phyloP scores from a whole-genome alignment of 2,888 invertebrate genomes.

The Troilus luridus region DNA sequence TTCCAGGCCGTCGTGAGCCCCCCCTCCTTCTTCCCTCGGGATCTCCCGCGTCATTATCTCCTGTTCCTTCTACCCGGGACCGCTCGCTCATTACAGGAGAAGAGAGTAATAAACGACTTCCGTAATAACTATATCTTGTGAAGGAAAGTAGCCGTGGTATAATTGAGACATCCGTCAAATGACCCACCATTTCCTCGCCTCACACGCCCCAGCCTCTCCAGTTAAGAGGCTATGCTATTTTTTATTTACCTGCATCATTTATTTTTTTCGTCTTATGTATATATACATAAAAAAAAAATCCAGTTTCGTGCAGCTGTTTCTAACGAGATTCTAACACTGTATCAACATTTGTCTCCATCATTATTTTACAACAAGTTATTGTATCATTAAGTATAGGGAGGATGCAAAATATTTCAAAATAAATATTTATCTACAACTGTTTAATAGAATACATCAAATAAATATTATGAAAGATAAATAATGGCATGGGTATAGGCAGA shows the following conservation, averaged over 20 bases:
- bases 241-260: background rate
- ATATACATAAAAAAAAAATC: background rate
- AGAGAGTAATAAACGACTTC: slow-evolving; percentile 57
- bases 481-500: too few species aligned
- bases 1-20: slow-evolving; percentile 51
- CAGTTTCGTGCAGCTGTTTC: background rate
- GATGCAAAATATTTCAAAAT: background rate
- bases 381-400: background rate
- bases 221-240: background rate
- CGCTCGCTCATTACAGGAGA: slow-evolving; percentile 57
- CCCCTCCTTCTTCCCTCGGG: background rate
- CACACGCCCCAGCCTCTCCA: background rate
- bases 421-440: too few species aligned
- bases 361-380: background rate
- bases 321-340: slow-evolving; percentile 10
- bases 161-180: slow-evolving; percentile 60
- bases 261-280: background rate
- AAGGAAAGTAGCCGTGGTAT: slow-evolving; percentile 6
- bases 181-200: slow-evolving; percentile 56
- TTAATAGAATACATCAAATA: too few species aligned
- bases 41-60: slow-evolving; percentile 43
- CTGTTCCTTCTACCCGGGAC: background rate
- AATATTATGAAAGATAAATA: too few species aligned
- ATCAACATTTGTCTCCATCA: background rate
- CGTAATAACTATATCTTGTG: slow-evolving; percentile 58